Conservation (phyloP, 2,888 invertebrate species). For the Tinea pellionella region DNA sequence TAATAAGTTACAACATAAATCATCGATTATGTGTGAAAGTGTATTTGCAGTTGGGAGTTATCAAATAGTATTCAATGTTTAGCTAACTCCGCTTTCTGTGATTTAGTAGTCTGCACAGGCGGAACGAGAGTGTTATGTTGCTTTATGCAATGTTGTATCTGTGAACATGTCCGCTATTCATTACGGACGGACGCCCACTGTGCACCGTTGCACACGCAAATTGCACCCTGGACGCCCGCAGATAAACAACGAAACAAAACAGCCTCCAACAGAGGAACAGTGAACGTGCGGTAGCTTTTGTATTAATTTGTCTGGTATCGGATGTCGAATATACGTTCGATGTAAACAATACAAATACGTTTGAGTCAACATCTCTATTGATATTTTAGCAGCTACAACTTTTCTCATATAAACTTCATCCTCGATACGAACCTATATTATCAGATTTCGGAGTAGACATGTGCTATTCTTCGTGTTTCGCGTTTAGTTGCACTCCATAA, state of each 20-base stretch:
- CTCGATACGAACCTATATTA: not conserved
- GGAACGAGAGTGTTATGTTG: slow-evolving; percentile 10
- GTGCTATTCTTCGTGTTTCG: not conserved
- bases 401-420: not conserved
- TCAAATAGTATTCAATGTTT: not conserved
- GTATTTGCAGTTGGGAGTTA: not conserved
- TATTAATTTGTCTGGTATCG: not conserved
- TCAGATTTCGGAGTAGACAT: not conserved
- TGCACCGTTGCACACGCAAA: slow-evolving; percentile 59
- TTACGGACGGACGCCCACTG: slow-evolving; percentile 54
- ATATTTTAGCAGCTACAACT: not conserved
- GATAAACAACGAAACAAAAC: slow-evolving; percentile 39
- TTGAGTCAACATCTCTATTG: not conserved
- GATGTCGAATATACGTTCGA: not conserved
- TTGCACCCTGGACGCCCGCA: slow-evolving; percentile 46
- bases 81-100: not conserved
- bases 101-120: slow-evolving; percentile 7
- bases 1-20: not conserved
- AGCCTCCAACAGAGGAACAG: not conserved
- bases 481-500: not conserved
- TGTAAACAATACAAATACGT: too few species aligned
- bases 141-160: slow-evolving; percentile 27
- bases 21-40: not conserved
- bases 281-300: not conserved
- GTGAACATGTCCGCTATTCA: slow-evolving; percentile 45